These are phyloP conservation scores for Crossaster papposus DNA, from an alignment of 53 echinoderm and acorn worm species.

Conservation along the genomic window DNA sequence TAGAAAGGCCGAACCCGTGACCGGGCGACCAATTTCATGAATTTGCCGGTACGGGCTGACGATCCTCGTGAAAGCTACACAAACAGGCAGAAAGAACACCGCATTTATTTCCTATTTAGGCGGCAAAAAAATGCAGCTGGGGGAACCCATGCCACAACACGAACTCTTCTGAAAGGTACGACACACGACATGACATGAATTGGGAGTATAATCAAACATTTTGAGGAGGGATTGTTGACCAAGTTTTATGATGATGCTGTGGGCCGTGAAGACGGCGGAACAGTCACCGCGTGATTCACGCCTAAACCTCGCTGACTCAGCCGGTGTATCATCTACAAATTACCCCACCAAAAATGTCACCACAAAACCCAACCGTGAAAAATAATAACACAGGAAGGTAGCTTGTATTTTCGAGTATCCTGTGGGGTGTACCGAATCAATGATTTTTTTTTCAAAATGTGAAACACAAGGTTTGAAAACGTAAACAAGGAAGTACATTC, in stretches of 20 bases:
- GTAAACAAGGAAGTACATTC: slow-evolving; percentile 57
- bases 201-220: background rate
- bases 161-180: background rate
- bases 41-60: background rate
- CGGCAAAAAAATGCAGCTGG: background rate
- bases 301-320: slow-evolving; percentile 22
- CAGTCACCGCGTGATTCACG: slow-evolving; percentile 23
- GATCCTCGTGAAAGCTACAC: background rate
- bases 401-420: background rate
- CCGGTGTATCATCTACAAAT: slow-evolving; percentile 13
- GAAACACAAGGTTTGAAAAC: slow-evolving; percentile 30
- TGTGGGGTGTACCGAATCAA: background rate
- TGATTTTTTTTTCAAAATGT: background rate
- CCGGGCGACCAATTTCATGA: background rate
- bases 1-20: background rate
- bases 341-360: background rate
- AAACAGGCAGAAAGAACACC: background rate
- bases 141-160: background rate
- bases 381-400: background rate
- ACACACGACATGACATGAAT: background rate
- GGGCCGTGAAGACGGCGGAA: background rate
- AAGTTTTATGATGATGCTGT: background rate
- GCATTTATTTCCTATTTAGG: background rate
- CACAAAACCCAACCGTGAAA: background rate
- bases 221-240: background rate